Base-by-base conservation (phyloP, 2,113 vertebrate species). In the Paramisgurnus dabryanus region DNA sequence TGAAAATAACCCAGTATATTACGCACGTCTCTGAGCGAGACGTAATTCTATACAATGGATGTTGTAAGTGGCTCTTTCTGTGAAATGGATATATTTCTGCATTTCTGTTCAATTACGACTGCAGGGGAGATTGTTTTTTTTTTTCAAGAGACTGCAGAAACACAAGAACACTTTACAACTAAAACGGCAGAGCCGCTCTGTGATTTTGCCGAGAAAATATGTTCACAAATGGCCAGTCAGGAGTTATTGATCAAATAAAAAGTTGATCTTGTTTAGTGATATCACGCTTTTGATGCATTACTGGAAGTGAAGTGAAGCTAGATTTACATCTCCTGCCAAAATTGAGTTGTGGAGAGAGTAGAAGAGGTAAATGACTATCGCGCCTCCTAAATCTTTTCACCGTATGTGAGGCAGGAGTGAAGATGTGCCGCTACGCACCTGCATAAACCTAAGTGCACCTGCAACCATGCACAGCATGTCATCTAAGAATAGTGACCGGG, bases 241-340 rank as follows among this genome's bases (percentile, higher is more conserved):
- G 74, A 72, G 64, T 12, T 74, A 60, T 70, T 82, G 80, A 81
- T 85, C 60, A 82, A 65, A 69, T 68, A 43, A 49, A 71, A 81
- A 80, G 49, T 63, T 68, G 77, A 74, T 69, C 71, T 50, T 3
- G 15, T 66, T 41, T 60, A 41, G 34, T 43, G 67, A 70, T 66
- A 78, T 45, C 63, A 45, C 50, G 27, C 63, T 7, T 57, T 68
- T 60, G 80, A 80, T 84, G 60, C 12, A 86, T 82, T 63, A 60
- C 39, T 50, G 66, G 41, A 43, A 58, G 57, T 41, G 53, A 15
- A 61, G 72, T 60, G 78, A 79, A 45, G 75, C 11, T 43, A 83
- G 79, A 83, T 80, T 85, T 77, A 82, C 72, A 79, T 80, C 65
- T 7, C 39, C 65, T 41, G 53, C 67, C 41, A 43, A 34, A 58